These are phyloP conservation scores for Phlogophora meticulosa DNA, from an alignment of 2,888 invertebrate genomes.

Conservation along the genomic window DNA sequence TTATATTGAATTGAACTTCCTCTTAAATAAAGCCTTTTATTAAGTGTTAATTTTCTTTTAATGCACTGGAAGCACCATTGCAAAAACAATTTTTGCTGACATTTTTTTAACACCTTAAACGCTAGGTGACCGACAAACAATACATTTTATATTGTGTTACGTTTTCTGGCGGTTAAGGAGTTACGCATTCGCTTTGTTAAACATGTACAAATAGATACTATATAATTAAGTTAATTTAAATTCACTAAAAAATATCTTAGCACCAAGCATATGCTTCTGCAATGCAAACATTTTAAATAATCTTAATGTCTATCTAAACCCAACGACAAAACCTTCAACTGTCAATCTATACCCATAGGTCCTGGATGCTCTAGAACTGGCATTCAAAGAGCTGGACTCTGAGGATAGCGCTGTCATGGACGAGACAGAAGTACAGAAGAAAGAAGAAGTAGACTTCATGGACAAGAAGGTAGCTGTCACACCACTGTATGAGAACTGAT, in stretches of 20 bases:
- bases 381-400: conserved; percentile 92
- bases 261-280: conserved; percentile 50
- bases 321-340: conserved; percentile 20
- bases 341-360: conserved; percentile 83
- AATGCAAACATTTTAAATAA: conserved; percentile 37
- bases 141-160: no score
- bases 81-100: neutral
- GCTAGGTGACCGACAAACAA: no score
- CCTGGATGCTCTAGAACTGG: conserved; percentile 92
- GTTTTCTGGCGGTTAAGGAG: no score
- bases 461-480: conserved; percentile 85
- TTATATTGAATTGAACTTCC: conserved; percentile 48
- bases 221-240: no score
- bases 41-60: conserved; percentile 53
- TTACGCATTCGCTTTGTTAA: neutral
- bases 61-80: conserved; percentile 46
- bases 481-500: conserved; percentile 92
- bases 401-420: conserved; percentile 89
- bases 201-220: no score
- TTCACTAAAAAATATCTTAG: no score
- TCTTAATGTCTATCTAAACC: neutral
- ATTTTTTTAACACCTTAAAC: no score
- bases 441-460: conserved; percentile 74
- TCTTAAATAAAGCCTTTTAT: conserved; percentile 27
- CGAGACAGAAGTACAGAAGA: conserved; percentile 68